Evolutionary conservation across 2,888 invertebrate species (phyloP).

Genomic region (Leistus spinibarbis): DNA sequence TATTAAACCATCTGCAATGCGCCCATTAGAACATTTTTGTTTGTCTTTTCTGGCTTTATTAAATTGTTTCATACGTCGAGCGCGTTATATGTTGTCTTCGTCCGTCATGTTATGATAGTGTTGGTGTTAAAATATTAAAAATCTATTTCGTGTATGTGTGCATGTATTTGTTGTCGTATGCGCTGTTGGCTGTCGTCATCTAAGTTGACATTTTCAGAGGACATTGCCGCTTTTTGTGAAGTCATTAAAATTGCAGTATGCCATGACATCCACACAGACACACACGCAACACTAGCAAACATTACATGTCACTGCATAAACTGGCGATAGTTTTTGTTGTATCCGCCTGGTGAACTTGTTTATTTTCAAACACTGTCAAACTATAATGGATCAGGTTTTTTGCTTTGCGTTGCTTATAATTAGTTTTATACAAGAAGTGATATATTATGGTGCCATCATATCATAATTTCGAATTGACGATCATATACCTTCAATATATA

Average conservation of each 20-base stretch:
- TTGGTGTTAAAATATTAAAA: background rate
- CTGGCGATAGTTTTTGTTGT: slow-evolving; percentile 16
- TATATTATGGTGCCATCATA: background rate
- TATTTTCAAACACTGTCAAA: slow-evolving; percentile 20
- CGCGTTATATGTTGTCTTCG: no score
- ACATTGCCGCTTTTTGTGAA: slow-evolving; percentile 24
- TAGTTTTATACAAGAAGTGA: background rate
- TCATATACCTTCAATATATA: no score
- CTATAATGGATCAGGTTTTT: background rate
- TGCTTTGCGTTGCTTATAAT: background rate
- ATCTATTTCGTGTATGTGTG: background rate
- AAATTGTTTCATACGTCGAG: no score
- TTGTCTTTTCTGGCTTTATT: no score
- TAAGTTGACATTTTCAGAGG: slow-evolving; percentile 32
- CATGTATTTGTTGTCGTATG: background rate
- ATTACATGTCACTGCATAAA: slow-evolving; percentile 8
- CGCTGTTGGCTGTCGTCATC: slow-evolving; percentile 4
- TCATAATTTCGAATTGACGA: background rate
- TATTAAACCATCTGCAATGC: no score
- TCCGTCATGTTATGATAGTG: no score
- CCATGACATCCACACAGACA: slow-evolving; percentile 22
- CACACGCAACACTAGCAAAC: background rate
- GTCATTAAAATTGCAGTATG: slow-evolving; percentile 31
- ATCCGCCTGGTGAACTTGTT: slow-evolving; percentile 22
- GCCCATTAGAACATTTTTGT: no score